Conservation (phyloP, 2,113 vertebrate genomes). For the Brevimyrus niger region DNA sequence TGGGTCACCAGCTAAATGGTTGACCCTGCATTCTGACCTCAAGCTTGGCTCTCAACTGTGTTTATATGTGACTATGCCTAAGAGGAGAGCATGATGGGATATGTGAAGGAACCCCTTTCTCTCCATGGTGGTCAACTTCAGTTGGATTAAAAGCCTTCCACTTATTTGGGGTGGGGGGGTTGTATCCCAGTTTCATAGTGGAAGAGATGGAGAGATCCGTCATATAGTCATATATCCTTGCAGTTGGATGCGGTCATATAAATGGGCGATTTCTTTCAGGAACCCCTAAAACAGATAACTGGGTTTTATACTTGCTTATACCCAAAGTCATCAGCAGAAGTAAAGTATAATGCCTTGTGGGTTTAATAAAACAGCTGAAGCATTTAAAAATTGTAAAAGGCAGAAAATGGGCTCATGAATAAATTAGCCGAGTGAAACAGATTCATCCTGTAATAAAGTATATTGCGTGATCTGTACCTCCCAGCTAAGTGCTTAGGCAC, state of each 20-base stretch:
- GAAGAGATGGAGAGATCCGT: not conserved
- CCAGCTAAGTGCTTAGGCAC: not conserved
- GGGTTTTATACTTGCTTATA: conserved; percentile 5
- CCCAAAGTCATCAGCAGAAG: not conserved
- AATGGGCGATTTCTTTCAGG: not conserved
- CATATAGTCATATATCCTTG: not conserved
- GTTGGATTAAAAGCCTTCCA: not conserved
- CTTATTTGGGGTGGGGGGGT: not conserved
- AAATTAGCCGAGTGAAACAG: conserved; percentile 5
- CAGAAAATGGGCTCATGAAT: conserved; percentile 11
- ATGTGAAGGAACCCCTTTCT: not conserved
- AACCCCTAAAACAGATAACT: conserved; percentile 2
- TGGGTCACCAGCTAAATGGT: not conserved
- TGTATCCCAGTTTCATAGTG: not conserved
- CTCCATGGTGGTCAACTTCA: not conserved
- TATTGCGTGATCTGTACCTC: not conserved
- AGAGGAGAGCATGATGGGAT: not conserved
- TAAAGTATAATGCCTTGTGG: conserved; percentile 3
- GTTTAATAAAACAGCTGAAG: conserved; percentile 16
- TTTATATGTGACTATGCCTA: not conserved
- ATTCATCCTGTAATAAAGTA: conserved; percentile 11
- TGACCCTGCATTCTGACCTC: not conserved
- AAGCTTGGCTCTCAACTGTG: not conserved
- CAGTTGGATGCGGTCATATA: not conserved
- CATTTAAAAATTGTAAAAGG: conserved; percentile 13